Conservation (phyloP, 2,888 invertebrate species). For the Dasysyrphus tricinctus region DNA sequence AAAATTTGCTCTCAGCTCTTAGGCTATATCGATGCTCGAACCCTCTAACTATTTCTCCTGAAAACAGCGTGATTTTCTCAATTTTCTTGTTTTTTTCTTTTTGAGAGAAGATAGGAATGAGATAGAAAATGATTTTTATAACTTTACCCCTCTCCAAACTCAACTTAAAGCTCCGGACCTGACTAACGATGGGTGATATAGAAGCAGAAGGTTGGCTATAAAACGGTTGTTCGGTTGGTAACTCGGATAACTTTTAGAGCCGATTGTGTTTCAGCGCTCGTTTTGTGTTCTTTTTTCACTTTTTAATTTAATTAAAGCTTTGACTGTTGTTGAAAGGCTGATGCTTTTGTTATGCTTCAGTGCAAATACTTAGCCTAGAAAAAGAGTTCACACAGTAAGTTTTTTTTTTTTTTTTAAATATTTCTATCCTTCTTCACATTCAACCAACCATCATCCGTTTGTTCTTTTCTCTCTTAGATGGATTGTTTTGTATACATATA, state of each 20-base stretch:
- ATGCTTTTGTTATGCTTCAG: constrained; percentile 59
- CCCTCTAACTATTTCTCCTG: no score
- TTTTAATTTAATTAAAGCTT: constrained; percentile 70
- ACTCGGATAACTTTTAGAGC: constrained; percentile 64
- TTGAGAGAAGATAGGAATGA: no score
- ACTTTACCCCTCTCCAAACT: neutral
- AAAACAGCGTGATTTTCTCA: no score
- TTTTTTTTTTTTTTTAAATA: constrained; percentile 15
- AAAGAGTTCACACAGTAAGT: constrained; percentile 67
- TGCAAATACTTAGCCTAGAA: constrained; percentile 72
- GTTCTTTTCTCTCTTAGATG: constrained; percentile 1
- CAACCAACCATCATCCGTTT: constrained; percentile 40
- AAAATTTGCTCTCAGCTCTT: no score
- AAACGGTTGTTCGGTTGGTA: constrained; percentile 34
- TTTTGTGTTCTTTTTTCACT: constrained; percentile 35
- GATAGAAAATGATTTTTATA: no score
- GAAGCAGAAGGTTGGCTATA: neutral
- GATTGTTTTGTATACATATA: neutral
- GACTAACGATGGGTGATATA: neutral
- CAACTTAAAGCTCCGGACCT: neutral
- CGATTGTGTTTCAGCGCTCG: constrained; percentile 58
- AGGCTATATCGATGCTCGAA: no score
- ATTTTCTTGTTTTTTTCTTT: no score
- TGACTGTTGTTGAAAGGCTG: constrained; percentile 53
- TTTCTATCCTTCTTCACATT: constrained; percentile 52